Base-by-base conservation (phyloP, 2,888 invertebrate species). In the Bellardia bayeri region DNA sequence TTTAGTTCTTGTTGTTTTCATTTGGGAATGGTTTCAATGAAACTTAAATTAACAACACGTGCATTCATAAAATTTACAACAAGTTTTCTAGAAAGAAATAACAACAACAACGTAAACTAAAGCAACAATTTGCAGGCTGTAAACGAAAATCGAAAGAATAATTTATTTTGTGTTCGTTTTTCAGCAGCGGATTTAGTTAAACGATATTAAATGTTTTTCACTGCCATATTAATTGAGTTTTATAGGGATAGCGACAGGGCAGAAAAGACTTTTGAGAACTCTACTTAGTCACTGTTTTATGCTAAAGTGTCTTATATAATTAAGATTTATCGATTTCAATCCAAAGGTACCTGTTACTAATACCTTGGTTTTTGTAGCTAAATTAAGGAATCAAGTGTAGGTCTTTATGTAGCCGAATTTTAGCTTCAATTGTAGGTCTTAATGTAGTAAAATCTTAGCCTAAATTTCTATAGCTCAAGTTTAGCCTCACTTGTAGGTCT, bases 11-110 rank as follows among this genome's bases (percentile, higher is more conserved):
- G 54, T 82, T 56, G n/a, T 33, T 74, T 40, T 69, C 30, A 2
- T 75, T 64, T 56, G 51, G 42, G 23, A 69, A 58, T 68, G 54
- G 30, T 69, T 75, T 72, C 16, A 40, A 45, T 40, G 42, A 54
- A 80, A 51, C 63, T 68, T 75, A 87, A 87, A 87, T 87, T 81
- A 74, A 63, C 85, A 80, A 80, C 85, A 88, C 85, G 82, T 87
- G 85, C 71, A 80, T 63, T 69, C 51, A 54, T 64, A 78, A 72
- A 82, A 72, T 13, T 71, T 64, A 71, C 63, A 71, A 66, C 23
- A 81, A 68, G n/a, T 37, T 58, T 23, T 11, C 9, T 42, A 69
- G 23, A 54, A 54, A 42, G 14, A 49, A 3, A 63, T 33, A 37
- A 14, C 14, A 13, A 58, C 45, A 11, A 11, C 2, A 45, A 45